These are phyloP conservation scores for Spheniscus humboldti DNA, from an alignment of 2,797 vertebrate species.

Conservation along the genomic window DNA sequence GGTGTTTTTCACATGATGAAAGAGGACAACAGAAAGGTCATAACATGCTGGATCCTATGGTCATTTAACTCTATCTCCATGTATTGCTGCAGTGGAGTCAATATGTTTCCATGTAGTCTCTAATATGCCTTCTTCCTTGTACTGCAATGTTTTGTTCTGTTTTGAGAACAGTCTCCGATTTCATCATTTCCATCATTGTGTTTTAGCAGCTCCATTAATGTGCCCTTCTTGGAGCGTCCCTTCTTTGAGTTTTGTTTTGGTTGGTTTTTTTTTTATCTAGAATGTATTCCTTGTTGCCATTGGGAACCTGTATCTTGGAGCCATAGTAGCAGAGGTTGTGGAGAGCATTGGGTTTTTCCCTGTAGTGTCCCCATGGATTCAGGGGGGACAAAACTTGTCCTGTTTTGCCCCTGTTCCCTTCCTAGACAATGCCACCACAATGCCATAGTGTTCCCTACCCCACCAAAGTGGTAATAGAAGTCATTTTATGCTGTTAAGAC, in stretches of 20 bases:
- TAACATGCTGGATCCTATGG: neutral
- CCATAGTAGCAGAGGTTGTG: neutral
- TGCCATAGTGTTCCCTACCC: neutral
- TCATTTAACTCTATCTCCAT: neutral
- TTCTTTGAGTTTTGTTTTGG: neutral
- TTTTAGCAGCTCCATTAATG: neutral
- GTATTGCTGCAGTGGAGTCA: neutral
- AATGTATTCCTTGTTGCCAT: neutral
- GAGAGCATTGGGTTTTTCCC: rapidly evolving
- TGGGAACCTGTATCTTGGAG: neutral
- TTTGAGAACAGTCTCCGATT: neutral
- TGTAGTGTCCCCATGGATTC: neutral
- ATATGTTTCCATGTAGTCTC: neutral
- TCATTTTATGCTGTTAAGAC: neutral
- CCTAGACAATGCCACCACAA: neutral
- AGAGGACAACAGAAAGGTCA: neutral
- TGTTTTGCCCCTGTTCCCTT: neutral
- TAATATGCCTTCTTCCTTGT: neutral
- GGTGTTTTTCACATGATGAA: rapidly evolving
- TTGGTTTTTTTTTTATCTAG: neutral
- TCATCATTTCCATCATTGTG: neutral
- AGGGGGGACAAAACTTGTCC: neutral
- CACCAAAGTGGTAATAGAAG: neutral
- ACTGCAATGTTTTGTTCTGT: neutral
- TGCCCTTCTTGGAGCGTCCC: neutral